Conservation (phyloP, 2,113 vertebrate genomes). For the Lontra canadensis region DNA sequence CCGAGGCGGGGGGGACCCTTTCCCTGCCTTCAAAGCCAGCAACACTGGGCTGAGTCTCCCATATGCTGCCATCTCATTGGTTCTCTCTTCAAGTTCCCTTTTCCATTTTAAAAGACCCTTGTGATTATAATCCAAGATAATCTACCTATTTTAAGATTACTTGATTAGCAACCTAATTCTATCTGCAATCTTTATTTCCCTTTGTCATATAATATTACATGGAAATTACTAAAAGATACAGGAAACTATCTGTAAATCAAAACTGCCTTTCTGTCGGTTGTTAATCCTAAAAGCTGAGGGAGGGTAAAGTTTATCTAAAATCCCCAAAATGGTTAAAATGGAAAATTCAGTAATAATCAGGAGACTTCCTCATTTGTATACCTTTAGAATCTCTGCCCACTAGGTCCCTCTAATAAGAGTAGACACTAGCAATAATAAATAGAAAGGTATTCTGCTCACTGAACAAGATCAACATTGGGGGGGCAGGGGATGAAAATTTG, state of each 20-base stretch:
- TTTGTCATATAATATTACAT: background rate
- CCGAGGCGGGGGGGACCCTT: too few species aligned
- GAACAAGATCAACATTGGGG: background rate
- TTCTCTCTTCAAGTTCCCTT: background rate
- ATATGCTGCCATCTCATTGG: background rate
- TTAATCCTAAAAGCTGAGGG: background rate
- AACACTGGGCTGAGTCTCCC: background rate
- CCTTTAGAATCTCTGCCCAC: background rate
- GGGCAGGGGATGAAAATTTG: background rate
- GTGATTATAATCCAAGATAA: background rate
- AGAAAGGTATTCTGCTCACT: background rate
- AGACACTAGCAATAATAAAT: background rate
- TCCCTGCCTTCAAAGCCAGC: background rate
- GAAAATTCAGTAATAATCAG: background rate
- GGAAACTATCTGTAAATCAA: background rate
- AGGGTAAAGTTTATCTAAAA: background rate
- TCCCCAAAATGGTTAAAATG: background rate
- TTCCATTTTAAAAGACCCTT: background rate
- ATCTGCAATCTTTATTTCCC: background rate
- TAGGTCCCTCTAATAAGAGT: background rate
- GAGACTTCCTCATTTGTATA: background rate
- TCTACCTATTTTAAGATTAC: background rate
- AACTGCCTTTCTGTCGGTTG: background rate
- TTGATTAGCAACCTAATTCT: background rate
- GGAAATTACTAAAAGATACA: background rate